A percentile compares a stretch with the other conserved stretches of the same genome.
Conservation (phyloP, 2,797 vertebrate genomes). For the Decapterus maruadsi region DNA sequence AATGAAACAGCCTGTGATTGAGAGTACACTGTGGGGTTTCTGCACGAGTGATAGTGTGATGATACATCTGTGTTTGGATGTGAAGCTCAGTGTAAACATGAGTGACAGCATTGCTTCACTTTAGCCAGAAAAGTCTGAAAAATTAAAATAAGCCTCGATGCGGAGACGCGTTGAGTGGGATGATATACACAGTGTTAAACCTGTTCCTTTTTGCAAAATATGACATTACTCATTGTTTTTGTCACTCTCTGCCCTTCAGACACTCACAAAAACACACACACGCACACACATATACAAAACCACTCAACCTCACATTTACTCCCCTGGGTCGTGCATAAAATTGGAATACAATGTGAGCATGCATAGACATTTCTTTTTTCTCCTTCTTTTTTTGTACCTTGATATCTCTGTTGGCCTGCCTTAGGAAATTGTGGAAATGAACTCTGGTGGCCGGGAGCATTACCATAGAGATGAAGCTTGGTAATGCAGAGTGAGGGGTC, state of each 20-base stretch:
- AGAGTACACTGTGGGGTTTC: slow-evolving; percentile 31
- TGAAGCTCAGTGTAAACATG: background rate
- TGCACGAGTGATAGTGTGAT: slow-evolving; percentile 11
- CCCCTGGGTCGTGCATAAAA: slow-evolving; percentile 37
- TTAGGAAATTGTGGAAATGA: slow-evolving; percentile 67
- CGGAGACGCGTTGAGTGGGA: slow-evolving; percentile 14
- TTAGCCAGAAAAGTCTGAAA: background rate
- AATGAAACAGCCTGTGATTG: slow-evolving; percentile 54
- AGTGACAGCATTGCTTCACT: background rate
- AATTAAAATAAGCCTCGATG: slow-evolving; percentile 1
- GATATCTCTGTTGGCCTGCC: slow-evolving; percentile 62
- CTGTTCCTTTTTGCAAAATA: slow-evolving; percentile 30
- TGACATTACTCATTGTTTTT: slow-evolving; percentile 49
- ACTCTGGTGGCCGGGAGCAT: slow-evolving; percentile 55
- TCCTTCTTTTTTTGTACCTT: slow-evolving; percentile 30
- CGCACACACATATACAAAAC: slow-evolving; percentile 14
- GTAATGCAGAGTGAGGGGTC: slow-evolving; percentile 56
- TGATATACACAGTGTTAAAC: slow-evolving; percentile 40
- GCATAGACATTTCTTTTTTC: slow-evolving; percentile 18
- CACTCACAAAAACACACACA: slow-evolving; percentile 7
- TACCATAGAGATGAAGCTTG: slow-evolving; percentile 73
- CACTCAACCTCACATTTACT: slow-evolving; percentile 42
- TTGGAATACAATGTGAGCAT: slow-evolving; percentile 49
- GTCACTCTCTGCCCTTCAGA: slow-evolving; percentile 23
- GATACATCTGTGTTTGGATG: slow-evolving; percentile 6